phyloP scores from a whole-genome alignment of 2,888 invertebrate genomes.

The Rhabditoides inermis region DNA sequence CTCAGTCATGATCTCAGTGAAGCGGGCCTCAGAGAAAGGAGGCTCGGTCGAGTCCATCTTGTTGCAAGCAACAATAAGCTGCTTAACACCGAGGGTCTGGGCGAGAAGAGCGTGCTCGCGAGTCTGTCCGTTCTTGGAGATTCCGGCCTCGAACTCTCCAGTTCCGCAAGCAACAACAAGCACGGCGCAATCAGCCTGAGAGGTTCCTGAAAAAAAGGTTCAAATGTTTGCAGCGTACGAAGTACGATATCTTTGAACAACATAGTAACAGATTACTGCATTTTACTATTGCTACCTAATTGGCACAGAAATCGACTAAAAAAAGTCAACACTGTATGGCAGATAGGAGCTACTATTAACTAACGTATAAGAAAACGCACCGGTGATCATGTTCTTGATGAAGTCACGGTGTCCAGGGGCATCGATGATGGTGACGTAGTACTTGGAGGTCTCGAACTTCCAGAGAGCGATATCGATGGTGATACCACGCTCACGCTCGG shows the following conservation, averaged over 20 bases:
- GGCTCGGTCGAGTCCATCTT: slow-evolving; percentile 99
- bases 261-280: too few species aligned
- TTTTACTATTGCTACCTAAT: too few species aligned
- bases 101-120: slow-evolving; percentile 96
- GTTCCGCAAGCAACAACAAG: slow-evolving; percentile 96
- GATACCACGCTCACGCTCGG: slow-evolving; percentile 53
- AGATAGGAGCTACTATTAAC: neutral
- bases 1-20: slow-evolving; percentile 98
- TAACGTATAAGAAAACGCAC: slow-evolving; percentile 58
- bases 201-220: slow-evolving; percentile 35
- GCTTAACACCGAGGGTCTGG: slow-evolving; percentile 95
- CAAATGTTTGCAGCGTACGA: neutral
- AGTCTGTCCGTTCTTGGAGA: slow-evolving; percentile 98
- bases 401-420: slow-evolving; percentile 99
- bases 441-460: slow-evolving; percentile 53
- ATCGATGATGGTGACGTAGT: slow-evolving; percentile 72
- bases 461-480: slow-evolving; percentile 53
- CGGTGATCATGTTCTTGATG: slow-evolving; percentile 99
- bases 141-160: slow-evolving; percentile 98
- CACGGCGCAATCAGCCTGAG: slow-evolving; percentile 86
- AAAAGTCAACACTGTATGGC: neutral
- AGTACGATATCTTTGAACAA: too few species aligned
- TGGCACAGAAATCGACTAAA: neutral
- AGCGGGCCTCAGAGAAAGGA: slow-evolving; percentile 83
- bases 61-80: slow-evolving; percentile 97